Evolutionary conservation across 1,140 invertebrate species (phyloP).

Genomic region (Zaprionus camerounensis): DNA sequence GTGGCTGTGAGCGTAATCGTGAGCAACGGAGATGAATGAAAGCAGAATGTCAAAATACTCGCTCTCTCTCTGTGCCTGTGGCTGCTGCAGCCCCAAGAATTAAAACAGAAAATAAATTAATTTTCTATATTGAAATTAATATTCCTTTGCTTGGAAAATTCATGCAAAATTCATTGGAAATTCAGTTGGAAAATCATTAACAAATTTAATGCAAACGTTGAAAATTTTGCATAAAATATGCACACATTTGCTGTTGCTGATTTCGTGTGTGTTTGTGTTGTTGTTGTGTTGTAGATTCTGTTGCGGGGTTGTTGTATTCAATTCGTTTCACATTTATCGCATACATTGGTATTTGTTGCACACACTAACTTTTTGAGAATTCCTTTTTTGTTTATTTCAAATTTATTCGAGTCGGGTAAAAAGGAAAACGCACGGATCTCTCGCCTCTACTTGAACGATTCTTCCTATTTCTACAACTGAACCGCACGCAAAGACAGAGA

Average conservation of each 20-base stretch:
- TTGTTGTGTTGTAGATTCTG: constrained; percentile 24
- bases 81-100: constrained; percentile 65
- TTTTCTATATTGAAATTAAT: constrained; percentile 68
- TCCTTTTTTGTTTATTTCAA: constrained; percentile 62
- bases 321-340: constrained; percentile 51
- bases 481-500: constrained; percentile 74
- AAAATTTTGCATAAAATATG: constrained; percentile 70
- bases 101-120: constrained; percentile 73
- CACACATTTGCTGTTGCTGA: constrained; percentile 66
- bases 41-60: constrained; percentile 78
- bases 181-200: constrained; percentile 2
- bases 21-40: constrained; percentile 79
- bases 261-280: constrained; percentile 54
- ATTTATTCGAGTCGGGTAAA: constrained; percentile 67
- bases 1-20: constrained; percentile 52
- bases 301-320: constrained; percentile 39
- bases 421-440: constrained; percentile 69
- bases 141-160: constrained; percentile 46
- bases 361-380: constrained; percentile 55
- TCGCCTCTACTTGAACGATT: constrained; percentile 71
- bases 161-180: constrained; percentile 34
- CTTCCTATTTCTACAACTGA: constrained; percentile 70
- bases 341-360: constrained; percentile 52
- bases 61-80: constrained; percentile 32
- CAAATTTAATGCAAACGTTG: constrained; percentile 32